Percentiles rank a stretch among this genome's conserved stretches.
Evolutionary conservation across 2,888 invertebrate genomes (phyloP).

Genomic region (Carcina quercana): DNA sequence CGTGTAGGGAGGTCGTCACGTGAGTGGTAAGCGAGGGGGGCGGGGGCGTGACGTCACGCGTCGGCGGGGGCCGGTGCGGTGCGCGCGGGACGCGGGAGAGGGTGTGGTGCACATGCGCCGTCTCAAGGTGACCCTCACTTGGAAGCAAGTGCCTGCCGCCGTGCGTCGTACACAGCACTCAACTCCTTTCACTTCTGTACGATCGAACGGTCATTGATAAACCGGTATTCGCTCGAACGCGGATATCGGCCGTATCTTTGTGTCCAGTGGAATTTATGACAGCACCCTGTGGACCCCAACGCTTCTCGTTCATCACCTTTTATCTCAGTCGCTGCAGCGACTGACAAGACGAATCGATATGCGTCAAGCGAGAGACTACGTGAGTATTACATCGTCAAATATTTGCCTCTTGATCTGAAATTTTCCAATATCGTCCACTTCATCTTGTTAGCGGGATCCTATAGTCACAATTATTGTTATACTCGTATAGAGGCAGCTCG

Average conservation of each 20-base stretch:
- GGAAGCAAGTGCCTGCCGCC: slow-evolving; percentile 44
- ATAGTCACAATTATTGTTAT: no score
- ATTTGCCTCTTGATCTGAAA: slow-evolving; percentile 30
- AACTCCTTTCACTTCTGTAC: slow-evolving; percentile 57
- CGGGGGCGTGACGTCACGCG: slow-evolving; percentile 47
- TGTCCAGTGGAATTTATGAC: slow-evolving; percentile 55
- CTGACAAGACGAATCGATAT: slow-evolving; percentile 71
- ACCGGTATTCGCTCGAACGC: slow-evolving; percentile 55
- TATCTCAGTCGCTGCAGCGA: slow-evolving; percentile 61
- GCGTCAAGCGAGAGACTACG: slow-evolving; percentile 67
- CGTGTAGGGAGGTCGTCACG: slow-evolving; percentile 58
- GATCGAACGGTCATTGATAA: slow-evolving; percentile 29
- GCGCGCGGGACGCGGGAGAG: slow-evolving; percentile 38
- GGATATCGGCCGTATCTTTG: slow-evolving; percentile 45
- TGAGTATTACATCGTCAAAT: slow-evolving; percentile 52
- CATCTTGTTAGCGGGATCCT: no score
- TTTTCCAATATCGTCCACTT: slow-evolving; percentile 21
- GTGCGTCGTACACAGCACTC: slow-evolving; percentile 34
- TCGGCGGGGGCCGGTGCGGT: slow-evolving; percentile 22
- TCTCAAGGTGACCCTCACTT: slow-evolving; percentile 67
- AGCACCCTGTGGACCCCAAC: slow-evolving; percentile 69
- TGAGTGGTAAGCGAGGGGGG: slow-evolving; percentile 29
- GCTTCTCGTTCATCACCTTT: slow-evolving; percentile 67
- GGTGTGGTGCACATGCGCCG: slow-evolving; percentile 72
- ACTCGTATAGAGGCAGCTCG: no score